phyloP scores from a whole-genome alignment of 2,888 invertebrate species.

The Abrostola triplasia region DNA sequence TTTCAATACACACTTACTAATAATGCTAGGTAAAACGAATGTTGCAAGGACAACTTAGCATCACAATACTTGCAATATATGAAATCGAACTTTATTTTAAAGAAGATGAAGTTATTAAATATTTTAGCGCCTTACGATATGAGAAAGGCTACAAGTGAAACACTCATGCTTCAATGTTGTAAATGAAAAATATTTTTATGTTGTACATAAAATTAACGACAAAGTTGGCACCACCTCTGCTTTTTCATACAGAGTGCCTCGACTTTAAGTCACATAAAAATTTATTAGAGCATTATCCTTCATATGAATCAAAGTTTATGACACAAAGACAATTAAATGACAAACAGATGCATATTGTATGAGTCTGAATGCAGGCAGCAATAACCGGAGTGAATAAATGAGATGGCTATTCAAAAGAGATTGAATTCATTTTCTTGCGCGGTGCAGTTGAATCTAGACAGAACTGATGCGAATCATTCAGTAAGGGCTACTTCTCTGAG shows the following conservation, averaged over 20 bases:
- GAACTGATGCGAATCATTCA: slow-evolving; percentile 59
- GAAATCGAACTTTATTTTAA: not conserved
- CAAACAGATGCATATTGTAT: slow-evolving; percentile 11
- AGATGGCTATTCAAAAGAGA: slow-evolving; percentile 56
- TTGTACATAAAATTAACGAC: not conserved
- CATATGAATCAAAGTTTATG: slow-evolving; percentile 20
- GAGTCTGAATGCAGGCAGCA: slow-evolving; percentile 53
- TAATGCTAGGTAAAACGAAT: not conserved
- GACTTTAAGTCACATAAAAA: slow-evolving; percentile 1
- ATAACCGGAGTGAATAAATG: slow-evolving; percentile 55
- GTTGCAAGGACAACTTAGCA: not conserved
- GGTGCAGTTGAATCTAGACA: slow-evolving; percentile 66
- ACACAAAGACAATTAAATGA: slow-evolving; percentile 24
- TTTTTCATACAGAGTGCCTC: slow-evolving; percentile 8
- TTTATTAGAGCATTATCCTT: not conserved
- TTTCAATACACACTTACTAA: not conserved
- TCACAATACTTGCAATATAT: not conserved
- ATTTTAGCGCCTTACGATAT: too few relatives aligned
- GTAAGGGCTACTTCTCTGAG: slow-evolving; percentile 5
- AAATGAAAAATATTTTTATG: not conserved
- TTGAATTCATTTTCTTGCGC: slow-evolving; percentile 58
- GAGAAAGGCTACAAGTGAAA: too few relatives aligned
- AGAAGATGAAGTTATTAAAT: too few relatives aligned
- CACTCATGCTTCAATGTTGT: too few relatives aligned
- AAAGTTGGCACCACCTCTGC: not conserved